A percentile compares a stretch with the other conserved stretches of the same genome.
phyloP scores from a whole-genome alignment of 2,888 invertebrate species.

The Macrophya alboannulata region DNA sequence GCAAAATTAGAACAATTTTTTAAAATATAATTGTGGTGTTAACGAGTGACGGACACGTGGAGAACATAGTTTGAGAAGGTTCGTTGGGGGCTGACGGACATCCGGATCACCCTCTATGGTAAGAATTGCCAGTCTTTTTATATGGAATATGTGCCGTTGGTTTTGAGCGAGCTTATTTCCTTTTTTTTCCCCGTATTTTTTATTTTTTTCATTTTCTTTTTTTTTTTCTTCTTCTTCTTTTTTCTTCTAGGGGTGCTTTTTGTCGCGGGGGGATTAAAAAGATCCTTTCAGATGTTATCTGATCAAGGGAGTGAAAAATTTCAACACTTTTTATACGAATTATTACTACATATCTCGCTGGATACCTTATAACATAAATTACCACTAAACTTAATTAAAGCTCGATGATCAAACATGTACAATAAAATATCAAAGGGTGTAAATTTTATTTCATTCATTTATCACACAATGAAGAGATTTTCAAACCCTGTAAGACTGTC shows the following conservation, averaged over 20 bases:
- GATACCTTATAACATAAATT: background rate
- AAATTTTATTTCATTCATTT: background rate
- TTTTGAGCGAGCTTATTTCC: conserved; percentile 15
- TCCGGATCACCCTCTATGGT: conserved; percentile 47
- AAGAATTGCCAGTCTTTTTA: background rate
- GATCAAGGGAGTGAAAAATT: conserved; percentile 29
- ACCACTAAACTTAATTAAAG: background rate
- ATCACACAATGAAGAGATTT: background rate
- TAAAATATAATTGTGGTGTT: conserved; percentile 30
- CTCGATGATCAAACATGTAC: background rate
- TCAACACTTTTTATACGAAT: conserved; percentile 15
- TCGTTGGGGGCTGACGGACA: background rate
- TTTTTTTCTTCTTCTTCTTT: background rate
- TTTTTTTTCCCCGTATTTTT: background rate
- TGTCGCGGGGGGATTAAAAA: background rate
- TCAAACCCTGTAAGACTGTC: background rate
- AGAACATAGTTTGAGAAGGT: conserved; percentile 4
- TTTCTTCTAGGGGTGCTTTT: conserved; percentile 6
- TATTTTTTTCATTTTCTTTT: background rate
- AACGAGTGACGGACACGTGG: conserved; percentile 51
- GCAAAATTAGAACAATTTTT: conserved; percentile 13
- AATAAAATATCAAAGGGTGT: background rate
- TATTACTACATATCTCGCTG: background rate
- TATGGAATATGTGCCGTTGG: conserved; percentile 25
- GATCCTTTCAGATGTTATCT: conserved; percentile 14